phyloP scores from a whole-genome alignment of 2,113 vertebrate species.

The Arvicanthis niloticus region DNA sequence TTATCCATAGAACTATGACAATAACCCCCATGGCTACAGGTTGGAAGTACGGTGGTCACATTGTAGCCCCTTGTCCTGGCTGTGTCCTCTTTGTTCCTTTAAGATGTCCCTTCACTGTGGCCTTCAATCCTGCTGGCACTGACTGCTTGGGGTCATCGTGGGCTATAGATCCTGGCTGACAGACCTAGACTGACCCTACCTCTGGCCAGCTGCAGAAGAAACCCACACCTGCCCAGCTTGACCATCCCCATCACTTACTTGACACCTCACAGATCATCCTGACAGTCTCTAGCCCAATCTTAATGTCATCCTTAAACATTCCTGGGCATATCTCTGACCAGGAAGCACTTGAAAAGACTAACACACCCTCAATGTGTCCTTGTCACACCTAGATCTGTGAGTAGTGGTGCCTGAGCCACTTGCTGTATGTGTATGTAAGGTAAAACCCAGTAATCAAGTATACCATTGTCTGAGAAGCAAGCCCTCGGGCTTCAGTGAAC shows the following conservation, averaged over 20 bases:
- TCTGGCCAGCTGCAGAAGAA: not conserved
- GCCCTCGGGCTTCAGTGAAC: not conserved
- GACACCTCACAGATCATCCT: not conserved
- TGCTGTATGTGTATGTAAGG: not conserved
- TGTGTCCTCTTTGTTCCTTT: not conserved
- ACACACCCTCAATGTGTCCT: not conserved
- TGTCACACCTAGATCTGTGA: not conserved
- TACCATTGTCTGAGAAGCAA: not conserved
- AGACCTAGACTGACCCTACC: not conserved
- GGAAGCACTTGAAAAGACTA: not conserved
- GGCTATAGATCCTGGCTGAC: not conserved
- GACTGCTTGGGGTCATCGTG: not conserved
- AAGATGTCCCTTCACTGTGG: not conserved
- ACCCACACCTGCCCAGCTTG: no score
- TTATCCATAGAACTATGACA: not conserved
- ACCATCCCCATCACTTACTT: not conserved
- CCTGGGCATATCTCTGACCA: not conserved
- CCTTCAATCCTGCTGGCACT: not conserved
- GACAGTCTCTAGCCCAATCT: no score
- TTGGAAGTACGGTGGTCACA: rapidly evolving
- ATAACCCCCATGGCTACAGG: not conserved
- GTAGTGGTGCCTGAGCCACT: not conserved
- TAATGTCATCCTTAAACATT: not conserved
- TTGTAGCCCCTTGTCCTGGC: not conserved
- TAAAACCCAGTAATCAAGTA: not conserved